Evolutionary conservation across 2,888 invertebrate genomes (phyloP), one percentile per base, ranked within the genome.

Genomic region (Strigamia transsilvanica): DNA sequence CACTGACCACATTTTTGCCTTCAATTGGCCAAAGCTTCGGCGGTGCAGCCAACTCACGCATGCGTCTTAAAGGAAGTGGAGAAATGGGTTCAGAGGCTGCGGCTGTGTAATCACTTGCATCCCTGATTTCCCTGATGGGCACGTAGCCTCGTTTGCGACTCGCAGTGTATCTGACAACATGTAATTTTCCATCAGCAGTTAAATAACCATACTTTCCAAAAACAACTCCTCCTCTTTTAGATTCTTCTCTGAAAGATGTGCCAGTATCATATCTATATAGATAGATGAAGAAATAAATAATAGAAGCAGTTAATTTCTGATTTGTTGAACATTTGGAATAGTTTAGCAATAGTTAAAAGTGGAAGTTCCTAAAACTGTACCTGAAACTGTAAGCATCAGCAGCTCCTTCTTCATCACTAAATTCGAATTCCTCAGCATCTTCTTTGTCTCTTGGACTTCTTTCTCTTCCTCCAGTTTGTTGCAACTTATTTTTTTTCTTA

Each of bases 201-300:
- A 83, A 41, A 41, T 78, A 84, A 3, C 84, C 84, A 79, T 84
- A 84, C 41, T 83, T 84, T 32, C 84, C 84, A 78, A 83, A 83
- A n/a, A 83, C 80, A 6, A 83, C 56, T 41, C 83, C 83, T 41
- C 82, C 82, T 10, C 83, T 38, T 56, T 82, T 82, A 38, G 81
- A 41, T 27, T 83, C 83, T n/a, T 79, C 80, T 15, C 83, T 82
- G 79, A 83, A 83, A 9, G 82, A 56, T 27, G 79, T 83, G 5
- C 82, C 83, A 27, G 82, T 83, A 18, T 82, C 77, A 73, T 81
- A 83, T 6, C 66, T 66, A 15, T 1, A 66, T 23, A 13, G n/a
- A 3, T 1, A 27, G 27, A 27, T 27, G 3, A n/a, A n/a, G 27
- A 42, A 42, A 42, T 42, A 2, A 61, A 27, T 27, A 1, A 27